Base-by-base conservation (phyloP, 2,888 invertebrate genomes). In the Drosophila bunnanda region DNA sequence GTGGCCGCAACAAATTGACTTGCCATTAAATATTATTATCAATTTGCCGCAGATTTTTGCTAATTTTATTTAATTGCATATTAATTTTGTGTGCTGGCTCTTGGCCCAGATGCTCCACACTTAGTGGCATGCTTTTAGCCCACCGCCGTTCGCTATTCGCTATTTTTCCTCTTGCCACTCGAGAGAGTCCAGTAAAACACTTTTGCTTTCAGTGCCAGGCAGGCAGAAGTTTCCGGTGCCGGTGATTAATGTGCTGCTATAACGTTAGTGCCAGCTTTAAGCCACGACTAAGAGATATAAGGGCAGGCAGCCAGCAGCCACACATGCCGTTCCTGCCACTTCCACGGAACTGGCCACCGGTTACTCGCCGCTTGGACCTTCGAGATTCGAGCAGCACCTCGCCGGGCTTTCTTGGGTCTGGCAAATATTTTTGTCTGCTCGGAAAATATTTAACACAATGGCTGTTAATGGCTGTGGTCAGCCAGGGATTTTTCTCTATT, bases 401-500 rank as follows among this genome's bases (percentile, higher is more conserved):
- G 25, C 66, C 32, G 20, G 50, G n/a, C 44, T 75, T 81, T 83
- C 87, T 79, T 86, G 75, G 81, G 32, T 43, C 76, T 71, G 67
- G 83, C 76, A 86, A 83, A 82, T 86, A 83, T 83, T 82, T 82
- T 81, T 83, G 87, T 81, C 80, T 83, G 67, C 79, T 81, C 65
- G 72, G 62, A 72, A 82, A 85, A 82, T 85, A 85, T 85, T 85
- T 85, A 85, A 82, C 77, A 80, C 77, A 85, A 77, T 77, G 86
- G 71, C 76, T 65, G 55, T 82, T 82, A 82, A 83, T 86, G 83
- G 82, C 78, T 75, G 64, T 72, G 67, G 78, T 76, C 68, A 59
- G 66, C 65, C 67, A 52, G 48, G 58, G 62, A 73, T 77, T 72
- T 77, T 69, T 66, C 53, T 76, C 67, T 55, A 64, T 57, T 64